Evolutionary conservation across 1,140 invertebrate species (phyloP).

Genomic region (Theocolax elegans): DNA sequence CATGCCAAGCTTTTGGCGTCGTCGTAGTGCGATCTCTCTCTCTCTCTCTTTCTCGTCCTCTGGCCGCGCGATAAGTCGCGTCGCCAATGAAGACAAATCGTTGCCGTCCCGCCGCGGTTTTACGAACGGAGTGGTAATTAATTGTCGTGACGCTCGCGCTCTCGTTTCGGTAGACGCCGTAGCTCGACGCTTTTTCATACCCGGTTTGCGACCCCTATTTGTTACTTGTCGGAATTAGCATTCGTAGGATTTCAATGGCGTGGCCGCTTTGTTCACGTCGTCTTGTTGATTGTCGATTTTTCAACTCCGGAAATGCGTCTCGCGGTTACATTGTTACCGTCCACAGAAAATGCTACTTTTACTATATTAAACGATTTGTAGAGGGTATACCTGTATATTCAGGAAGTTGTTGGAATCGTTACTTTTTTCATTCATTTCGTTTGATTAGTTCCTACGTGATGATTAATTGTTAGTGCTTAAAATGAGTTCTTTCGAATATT

Average conservation of each 20-base stretch:
- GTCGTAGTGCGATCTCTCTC: no score
- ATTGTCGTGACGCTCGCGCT: conserved; percentile 44
- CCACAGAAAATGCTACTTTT: no score
- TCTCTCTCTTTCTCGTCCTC: neutral
- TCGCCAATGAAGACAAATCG: conserved; percentile 61
- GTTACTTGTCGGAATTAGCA: conserved; percentile 24
- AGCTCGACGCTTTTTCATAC: conserved; percentile 23
- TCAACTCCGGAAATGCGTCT: no score
- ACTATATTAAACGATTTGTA: no score
- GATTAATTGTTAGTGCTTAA: no score
- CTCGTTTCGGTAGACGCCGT: neutral
- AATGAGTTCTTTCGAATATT: no score
- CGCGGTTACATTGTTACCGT: no score
- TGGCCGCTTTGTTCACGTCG: neutral
- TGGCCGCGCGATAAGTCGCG: conserved; percentile 51
- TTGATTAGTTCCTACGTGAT: no score
- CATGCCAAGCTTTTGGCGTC: no score
- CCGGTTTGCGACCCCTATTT: conserved; percentile 14
- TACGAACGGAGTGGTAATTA: conserved; percentile 55
- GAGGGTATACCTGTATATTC: no score
- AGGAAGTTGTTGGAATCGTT: no score
- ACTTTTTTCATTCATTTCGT: no score
- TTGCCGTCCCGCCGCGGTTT: conserved; percentile 49
- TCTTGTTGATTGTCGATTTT: conserved; percentile 1
- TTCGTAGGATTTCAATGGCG: conserved; percentile 2